phyloP scores from a whole-genome alignment of 2,113 vertebrate genomes.

The Heliornis fulica region DNA sequence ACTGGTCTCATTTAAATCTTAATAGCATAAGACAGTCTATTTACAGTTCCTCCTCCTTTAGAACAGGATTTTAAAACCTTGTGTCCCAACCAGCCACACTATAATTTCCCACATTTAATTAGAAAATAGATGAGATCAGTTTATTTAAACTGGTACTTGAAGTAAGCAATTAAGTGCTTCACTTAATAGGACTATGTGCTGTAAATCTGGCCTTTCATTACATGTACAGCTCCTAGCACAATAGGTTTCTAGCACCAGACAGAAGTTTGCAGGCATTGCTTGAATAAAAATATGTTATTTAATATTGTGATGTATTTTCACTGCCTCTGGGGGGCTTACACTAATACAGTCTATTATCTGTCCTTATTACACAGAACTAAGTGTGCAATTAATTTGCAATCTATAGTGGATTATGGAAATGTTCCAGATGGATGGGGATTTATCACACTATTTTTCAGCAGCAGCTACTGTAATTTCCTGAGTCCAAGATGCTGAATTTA shows the following conservation, averaged over 20 bases:
- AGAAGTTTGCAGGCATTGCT: not conserved
- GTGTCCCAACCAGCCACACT: not conserved
- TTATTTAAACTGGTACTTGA: slow-evolving; percentile 39
- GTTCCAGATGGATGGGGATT: slow-evolving; percentile 18
- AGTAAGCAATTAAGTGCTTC: slow-evolving; percentile 50
- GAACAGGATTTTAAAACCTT: not conserved
- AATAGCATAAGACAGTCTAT: not conserved
- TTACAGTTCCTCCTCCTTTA: not conserved
- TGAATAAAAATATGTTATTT: slow-evolving; percentile 34
- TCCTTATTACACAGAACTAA: slow-evolving; percentile 17
- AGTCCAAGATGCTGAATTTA: not conserved
- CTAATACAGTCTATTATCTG: slow-evolving; percentile 37
- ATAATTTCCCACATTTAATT: slow-evolving; percentile 43
- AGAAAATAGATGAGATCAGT: slow-evolving; percentile 49
- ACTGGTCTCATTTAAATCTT: not conserved
- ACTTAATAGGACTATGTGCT: not conserved
- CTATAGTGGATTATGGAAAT: slow-evolving; percentile 40
- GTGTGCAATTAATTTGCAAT: slow-evolving; percentile 43
- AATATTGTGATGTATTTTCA: slow-evolving; percentile 37
- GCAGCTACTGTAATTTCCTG: not conserved
- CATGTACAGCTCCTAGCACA: not conserved
- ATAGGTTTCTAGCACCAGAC: not conserved
- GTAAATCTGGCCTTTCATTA: slow-evolving; percentile 19
- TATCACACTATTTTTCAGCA: not conserved
- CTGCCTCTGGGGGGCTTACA: not conserved